Percentiles rank a stretch among this genome's conserved stretches.
phyloP scores from a whole-genome alignment of 2,888 invertebrate species.

The Oscheius sp. region DNA sequence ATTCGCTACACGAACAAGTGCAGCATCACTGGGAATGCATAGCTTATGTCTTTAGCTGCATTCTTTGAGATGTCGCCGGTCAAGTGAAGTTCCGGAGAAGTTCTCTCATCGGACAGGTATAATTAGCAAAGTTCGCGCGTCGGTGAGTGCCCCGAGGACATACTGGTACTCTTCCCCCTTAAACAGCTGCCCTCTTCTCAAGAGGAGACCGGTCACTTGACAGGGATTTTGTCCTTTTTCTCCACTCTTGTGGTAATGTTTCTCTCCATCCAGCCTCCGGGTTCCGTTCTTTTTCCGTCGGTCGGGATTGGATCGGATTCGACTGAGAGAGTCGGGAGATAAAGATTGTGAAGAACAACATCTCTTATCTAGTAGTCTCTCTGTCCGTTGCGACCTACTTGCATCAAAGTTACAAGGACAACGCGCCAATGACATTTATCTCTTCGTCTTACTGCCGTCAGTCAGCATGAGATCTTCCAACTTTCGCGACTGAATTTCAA shows the following conservation, averaged over 20 bases:
- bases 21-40: slow-evolving; percentile 26
- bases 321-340: too few relatives aligned
- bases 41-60: slow-evolving; percentile 22
- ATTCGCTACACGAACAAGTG: slow-evolving; percentile 34
- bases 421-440: too few relatives aligned
- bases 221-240: not conserved
- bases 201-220: not conserved
- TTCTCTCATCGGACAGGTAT: slow-evolving; percentile 22
- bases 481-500: too few relatives aligned
- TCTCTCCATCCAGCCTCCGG: not conserved
- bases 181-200: not conserved
- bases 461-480: too few relatives aligned
- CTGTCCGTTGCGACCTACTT: too few relatives aligned
- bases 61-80: slow-evolving; percentile 11
- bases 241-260: slow-evolving; percentile 5
- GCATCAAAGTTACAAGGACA: too few relatives aligned
- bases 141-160: slow-evolving; percentile 17
- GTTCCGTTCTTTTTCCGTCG: slow-evolving; percentile 10
- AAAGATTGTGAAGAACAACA: too few relatives aligned
- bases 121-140: slow-evolving; percentile 30
- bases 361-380: too few relatives aligned
- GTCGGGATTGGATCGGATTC: too few relatives aligned
- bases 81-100: slow-evolving; percentile 10
- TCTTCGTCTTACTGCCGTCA: too few relatives aligned
- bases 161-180: slow-evolving; percentile 8